Evolutionary conservation across 1,140 invertebrate genomes (phyloP), one percentile per base, ranked within the genome.

Genomic region (Drosophila sproati): DNA sequence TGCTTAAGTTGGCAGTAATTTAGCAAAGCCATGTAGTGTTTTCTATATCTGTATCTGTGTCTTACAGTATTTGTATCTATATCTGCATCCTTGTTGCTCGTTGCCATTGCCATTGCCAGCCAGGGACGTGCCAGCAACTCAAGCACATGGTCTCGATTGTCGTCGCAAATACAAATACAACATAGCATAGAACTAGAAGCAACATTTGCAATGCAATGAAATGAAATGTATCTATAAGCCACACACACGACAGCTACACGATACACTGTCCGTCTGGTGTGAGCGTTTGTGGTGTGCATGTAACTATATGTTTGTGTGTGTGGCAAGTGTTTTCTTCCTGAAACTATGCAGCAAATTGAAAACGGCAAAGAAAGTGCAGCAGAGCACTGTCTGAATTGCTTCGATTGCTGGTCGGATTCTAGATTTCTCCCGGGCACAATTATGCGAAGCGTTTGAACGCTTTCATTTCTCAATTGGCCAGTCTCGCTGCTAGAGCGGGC

Each of bases 1-100:
- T 81, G 86, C 85, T 89, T 89, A 86, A 89, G 85, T 90, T 89
- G 68, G 72, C 77, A 81, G 78, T 89, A 89, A 89, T 85, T 89
- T 89, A 85, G 75, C 75, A 85, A 89, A 85, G 71, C 80, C 68
- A 89, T 69, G 70, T 72, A 67, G 74, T 64, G 70, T 72, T 68
- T 76, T 69, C 52, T 60, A 78, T 59, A 78, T 59, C 75, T 86
- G 20, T 20, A 20, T 20, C 39, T 43, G 70, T 78, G 63, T 62
- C 76, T 82, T 37, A 28, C 54, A 52, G 32, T 55, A 62, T 60
- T 37, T 56, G 45, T 59, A 54, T 45, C 51, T 66, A 45, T 47
- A 71, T 59, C 73, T 63, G 52, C 66, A 68, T 73, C 56, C 56
- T 69, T 52, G 54, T 59, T 47, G 56, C 63, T 20, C 52, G 29